Conservation (phyloP, 2,113 vertebrate species). For the Rhipidura dahli region DNA sequence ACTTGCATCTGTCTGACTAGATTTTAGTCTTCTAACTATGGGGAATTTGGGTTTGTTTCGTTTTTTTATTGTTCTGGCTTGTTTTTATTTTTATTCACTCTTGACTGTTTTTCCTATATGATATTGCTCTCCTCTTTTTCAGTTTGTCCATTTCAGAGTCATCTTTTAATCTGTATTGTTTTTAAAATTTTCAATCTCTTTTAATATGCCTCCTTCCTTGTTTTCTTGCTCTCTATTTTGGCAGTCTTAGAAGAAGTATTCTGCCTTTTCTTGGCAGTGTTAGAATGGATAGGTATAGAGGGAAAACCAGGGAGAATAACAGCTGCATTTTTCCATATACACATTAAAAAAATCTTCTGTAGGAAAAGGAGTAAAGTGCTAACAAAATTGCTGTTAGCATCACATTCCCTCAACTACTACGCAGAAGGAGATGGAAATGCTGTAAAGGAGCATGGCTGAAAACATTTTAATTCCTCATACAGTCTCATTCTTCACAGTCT, state of each 20-base stretch:
- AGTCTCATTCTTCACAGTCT: background rate
- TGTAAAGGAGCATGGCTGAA: background rate
- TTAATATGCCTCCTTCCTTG: background rate
- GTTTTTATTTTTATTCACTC: background rate
- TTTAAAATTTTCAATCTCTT: background rate
- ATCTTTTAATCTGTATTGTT: background rate
- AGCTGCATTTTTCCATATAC: background rate
- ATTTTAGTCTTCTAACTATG: background rate
- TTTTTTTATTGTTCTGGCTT: background rate
- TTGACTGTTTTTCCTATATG: background rate
- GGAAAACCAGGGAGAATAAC: background rate
- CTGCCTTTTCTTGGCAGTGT: background rate
- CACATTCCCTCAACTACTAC: background rate
- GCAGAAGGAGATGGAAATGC: background rate
- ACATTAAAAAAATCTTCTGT: background rate
- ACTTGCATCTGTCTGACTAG: background rate
- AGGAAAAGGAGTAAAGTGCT: background rate
- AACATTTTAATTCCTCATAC: background rate
- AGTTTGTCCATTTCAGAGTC: background rate
- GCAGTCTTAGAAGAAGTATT: background rate
- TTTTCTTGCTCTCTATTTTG: background rate
- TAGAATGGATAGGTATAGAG: background rate
- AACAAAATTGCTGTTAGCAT: background rate
- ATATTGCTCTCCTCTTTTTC: background rate
- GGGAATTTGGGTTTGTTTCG: fast-evolving